Percentiles rank a stretch among this genome's conserved stretches.
These are phyloP conservation scores for Corydoras maculifer DNA, from an alignment of 2,113 vertebrate species.

Conservation along the genomic window DNA sequence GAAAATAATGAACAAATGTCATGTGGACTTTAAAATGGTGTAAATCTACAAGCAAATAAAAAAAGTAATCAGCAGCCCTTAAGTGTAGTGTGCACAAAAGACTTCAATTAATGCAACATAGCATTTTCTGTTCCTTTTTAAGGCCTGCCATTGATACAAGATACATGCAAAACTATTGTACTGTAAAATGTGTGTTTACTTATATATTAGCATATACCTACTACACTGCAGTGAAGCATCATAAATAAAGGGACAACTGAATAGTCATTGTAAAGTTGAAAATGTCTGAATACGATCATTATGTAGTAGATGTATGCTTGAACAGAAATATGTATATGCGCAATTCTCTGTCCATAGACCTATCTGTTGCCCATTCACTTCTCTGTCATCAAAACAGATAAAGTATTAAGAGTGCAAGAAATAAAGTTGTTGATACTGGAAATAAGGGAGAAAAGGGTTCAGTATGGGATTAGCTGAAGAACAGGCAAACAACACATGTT, in stretches of 20 bases:
- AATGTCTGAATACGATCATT: neutral
- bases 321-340: slow-evolving; percentile 42
- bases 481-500: slow-evolving; percentile 61
- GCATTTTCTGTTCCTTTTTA: slow-evolving; percentile 47
- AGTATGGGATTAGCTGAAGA: slow-evolving; percentile 60
- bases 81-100: slow-evolving; percentile 37
- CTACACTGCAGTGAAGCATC: slow-evolving; percentile 45
- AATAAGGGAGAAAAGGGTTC: slow-evolving; percentile 53
- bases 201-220: slow-evolving; percentile 59
- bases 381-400: slow-evolving; percentile 50
- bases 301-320: slow-evolving; percentile 57
- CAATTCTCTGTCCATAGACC: slow-evolving; percentile 42
- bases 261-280: neutral
- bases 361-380: slow-evolving; percentile 52
- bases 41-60: slow-evolving; percentile 60
- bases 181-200: slow-evolving; percentile 53
- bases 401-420: slow-evolving; percentile 39
- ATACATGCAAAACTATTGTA: slow-evolving; percentile 66
- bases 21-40: slow-evolving; percentile 44
- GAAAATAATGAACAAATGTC: slow-evolving; percentile 36
- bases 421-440: slow-evolving; percentile 52
- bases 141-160: slow-evolving; percentile 65
- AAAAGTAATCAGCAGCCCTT: slow-evolving; percentile 42
- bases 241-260: slow-evolving; percentile 1
- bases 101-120: slow-evolving; percentile 33